A percentile compares a stretch with the other conserved stretches of the same genome.
These are phyloP conservation scores for Psix sp. DNA, from an alignment of 1,140 invertebrate species.

Conservation along the genomic window DNA sequence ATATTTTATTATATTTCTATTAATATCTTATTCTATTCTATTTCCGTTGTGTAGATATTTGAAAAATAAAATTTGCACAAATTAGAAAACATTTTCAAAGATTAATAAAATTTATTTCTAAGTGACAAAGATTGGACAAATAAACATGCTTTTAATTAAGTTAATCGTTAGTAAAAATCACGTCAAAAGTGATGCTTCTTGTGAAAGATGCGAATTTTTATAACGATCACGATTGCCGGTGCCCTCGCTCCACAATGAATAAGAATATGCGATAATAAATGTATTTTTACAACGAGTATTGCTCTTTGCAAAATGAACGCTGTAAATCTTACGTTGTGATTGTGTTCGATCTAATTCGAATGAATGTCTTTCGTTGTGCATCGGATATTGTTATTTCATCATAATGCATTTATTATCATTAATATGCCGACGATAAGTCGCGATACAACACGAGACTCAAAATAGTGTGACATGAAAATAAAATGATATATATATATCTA, in stretches of 20 bases:
- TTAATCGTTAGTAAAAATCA: conserved; percentile 30
- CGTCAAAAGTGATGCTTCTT: conserved; percentile 16
- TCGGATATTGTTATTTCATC: conserved; percentile 52
- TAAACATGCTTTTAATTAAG: conserved; percentile 37
- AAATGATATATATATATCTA: too few relatives aligned
- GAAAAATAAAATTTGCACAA: too few relatives aligned
- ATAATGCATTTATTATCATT: conserved; percentile 44
- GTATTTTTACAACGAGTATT: conserved; percentile 36
- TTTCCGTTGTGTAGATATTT: too few relatives aligned
- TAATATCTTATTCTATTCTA: too few relatives aligned
- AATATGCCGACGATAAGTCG: conserved; percentile 33
- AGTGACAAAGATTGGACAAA: conserved; percentile 25
- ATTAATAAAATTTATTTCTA: conserved; percentile 11
- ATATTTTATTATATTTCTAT: too few relatives aligned
- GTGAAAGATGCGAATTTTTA: conserved; percentile 30
- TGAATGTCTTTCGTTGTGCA: conserved; percentile 55
- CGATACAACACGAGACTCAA: conserved; percentile 21
- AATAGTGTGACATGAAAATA: conserved; percentile 24
- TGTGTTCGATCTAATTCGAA: conserved; percentile 37
- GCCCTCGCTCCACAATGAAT: conserved; percentile 52
- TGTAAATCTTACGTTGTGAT: conserved; percentile 43
- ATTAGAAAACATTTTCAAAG: not conserved
- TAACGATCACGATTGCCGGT: conserved; percentile 13
- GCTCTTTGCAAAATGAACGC: conserved; percentile 28
- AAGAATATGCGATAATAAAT: conserved; percentile 39